A percentile compares a stretch with the other conserved stretches of the same genome.
These are phyloP conservation scores for Petrocephalus schoutedeni DNA, from an alignment of 2,797 vertebrate genomes.

Conservation along the genomic window DNA sequence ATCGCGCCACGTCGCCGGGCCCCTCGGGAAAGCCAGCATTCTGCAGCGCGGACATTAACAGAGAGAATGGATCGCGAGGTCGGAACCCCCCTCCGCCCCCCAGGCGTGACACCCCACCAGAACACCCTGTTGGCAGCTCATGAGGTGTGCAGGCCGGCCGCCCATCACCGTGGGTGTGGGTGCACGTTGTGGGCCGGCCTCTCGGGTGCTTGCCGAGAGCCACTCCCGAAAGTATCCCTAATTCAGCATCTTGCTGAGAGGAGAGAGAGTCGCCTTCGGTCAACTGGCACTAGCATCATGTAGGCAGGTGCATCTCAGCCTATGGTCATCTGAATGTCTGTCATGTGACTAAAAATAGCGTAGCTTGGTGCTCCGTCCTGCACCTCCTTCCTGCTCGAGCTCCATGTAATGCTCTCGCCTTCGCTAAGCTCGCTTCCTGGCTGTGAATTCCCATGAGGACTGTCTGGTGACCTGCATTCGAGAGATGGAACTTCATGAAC, in stretches of 20 bases:
- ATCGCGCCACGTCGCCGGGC: neutral
- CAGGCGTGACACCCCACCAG: neutral
- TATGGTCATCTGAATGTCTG: neutral
- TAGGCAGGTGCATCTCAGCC: neutral
- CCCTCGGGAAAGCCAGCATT: neutral
- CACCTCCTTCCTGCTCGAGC: neutral
- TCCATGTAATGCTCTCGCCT: neutral
- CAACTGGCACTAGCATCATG: neutral
- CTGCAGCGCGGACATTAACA: neutral
- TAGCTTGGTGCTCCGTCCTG: neutral
- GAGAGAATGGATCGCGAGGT: neutral
- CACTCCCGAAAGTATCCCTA: neutral
- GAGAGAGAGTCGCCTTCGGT: neutral
- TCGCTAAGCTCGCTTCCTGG: no score
- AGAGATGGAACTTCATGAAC: neutral
- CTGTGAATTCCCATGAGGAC: no score
- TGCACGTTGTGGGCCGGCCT: neutral
- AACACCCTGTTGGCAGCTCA: neutral
- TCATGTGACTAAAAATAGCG: neutral
- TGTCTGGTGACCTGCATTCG: neutral
- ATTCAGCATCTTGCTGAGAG: neutral
- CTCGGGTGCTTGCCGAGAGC: neutral
- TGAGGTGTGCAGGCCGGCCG: neutral
- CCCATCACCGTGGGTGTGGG: neutral
- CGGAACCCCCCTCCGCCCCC: neutral